Evolutionary conservation across 2,113 vertebrate species (phyloP), one percentile per base, ranked within the genome.

Genomic region (Zingel zingel): DNA sequence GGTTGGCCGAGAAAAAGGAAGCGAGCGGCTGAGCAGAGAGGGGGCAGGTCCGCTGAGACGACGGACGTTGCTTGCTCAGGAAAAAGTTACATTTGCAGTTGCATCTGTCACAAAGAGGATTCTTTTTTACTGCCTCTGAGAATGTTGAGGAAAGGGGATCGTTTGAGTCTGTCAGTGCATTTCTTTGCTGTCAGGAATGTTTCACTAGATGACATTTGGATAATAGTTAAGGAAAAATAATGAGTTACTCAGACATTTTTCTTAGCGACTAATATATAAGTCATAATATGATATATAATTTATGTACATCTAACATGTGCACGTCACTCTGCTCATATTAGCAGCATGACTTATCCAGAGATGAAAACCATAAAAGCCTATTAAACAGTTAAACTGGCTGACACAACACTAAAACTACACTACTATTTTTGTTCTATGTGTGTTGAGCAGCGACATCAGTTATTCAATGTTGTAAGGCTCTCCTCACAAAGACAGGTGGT

Each of bases 401-500:
- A 73, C 76, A 77, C 62, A 65, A 43, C 74, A 82, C 39, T 21
- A 13, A 62, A 77, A 57, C 30, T 21, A 61, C 64, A 5, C 70
- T 27, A 77, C n/a, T 15, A 56, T 53, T 59, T 65, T 25, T 16
- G 15, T 18, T 53, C 43, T 30, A n/a, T 73, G 56, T n/a, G 25
- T 62, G 39, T 21, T 9, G 36, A 39, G n/a, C 59, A 33, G 70
- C 50, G 14, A 50, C 58, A 47, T 68, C 50, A 27, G 19, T 70
- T 27, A 68, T n/a, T 47, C 47, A 13, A 4, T 1, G 12, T 6
- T 91, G 92, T 63, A 87, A 57, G 62, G 56, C 64, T 79, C 21
- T n/a, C 4, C 36, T 16, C 1, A 0, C 19, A 74, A 80, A 91
- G 88, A 86, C 85, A 94, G 94, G 93, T 91, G 95, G 94, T 80